Evolutionary conservation across 2,888 invertebrate species (phyloP), one percentile per base, ranked within the genome.

Genomic region (Pristionchus fissidentatus): DNA sequence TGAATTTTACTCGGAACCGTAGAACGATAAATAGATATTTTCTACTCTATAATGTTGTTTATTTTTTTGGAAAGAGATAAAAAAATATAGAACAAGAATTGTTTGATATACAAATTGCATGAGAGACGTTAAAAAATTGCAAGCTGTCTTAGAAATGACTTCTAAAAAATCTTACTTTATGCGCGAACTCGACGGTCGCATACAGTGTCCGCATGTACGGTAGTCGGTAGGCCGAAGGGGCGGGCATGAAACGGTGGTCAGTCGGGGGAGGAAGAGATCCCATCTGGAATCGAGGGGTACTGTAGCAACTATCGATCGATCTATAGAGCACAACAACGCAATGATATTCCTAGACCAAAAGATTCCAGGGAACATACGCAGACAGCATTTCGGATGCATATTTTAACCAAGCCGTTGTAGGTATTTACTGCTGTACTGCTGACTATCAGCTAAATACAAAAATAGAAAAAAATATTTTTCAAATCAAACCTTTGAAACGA

Each of bases 171-270:
- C 73, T 73, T 15, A 73, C 73, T 15, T 8, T 4, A 43, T 73
- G 73, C 3, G 43, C 73, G 73, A 73, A 73, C 43, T 73, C 73
- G n/a, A 73, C 26, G 8, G 22, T 41, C 10, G 73, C 73, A 26
- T 73, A 73, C 43, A 73, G 73, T 41, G 43, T 4, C 43, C 73
- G 29, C n/a, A 38, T 10, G 43, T 41, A 73, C 3, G 73, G 73
- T n/a, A 73, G 73, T 32, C 73, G 22, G 19, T 73, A 73, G 1
- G 73, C 73, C 46, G 26, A 26, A 22, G 73, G 73, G 15, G 73
- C 46, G 4, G 73, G 73, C 26, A 73, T n/a, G 10, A n/a, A 26
- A 15, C 26, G 41, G 15, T 22, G n/a, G n/a, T 73, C 46, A 1
- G 70, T 15, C 10, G 73, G 73, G 15, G 73, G 43, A 46, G 73